Base-by-base conservation (phyloP, 2,888 invertebrate genomes). In the Clistopyga incitator region DNA sequence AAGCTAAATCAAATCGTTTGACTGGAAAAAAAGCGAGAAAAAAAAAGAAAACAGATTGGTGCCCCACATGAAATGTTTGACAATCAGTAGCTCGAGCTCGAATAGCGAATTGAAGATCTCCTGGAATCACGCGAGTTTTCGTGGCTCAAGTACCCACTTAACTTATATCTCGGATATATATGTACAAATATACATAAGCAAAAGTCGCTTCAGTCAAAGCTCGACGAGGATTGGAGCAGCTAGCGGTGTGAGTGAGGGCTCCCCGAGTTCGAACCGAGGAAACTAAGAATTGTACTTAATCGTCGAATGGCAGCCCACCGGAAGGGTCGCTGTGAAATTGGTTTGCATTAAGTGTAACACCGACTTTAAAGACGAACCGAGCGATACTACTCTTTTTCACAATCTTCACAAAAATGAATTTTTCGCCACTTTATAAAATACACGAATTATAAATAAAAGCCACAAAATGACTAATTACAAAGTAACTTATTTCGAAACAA, bases 401-500 rank as follows among this genome's bases (percentile, higher is more conserved):
- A 10, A 2, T 65, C 4, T 0, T 15, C 1, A 23, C n/a, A 8
- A 20, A 4, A n/a, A n/a, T n/a, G n/a, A n/a, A n/a, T 29, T n/a
- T 3, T 29, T 8, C 23, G 15, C 23, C 8, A 47, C 6, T 38
- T 38, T 38, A 38, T 38, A 38, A 38, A 10, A 47, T 47, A 10
- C 6, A 25, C 15, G 0, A n/a, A 47, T n/a, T 13, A 45, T 20
- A 11, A 11, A 23, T 11, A 20, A 4, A 8, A 8, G 20, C 13
- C 8, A 18, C 64, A 13, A 61, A 23, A 87, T 81, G 84, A 61
- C 78, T 47, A 64, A 50, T 25, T 87, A 82, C 82, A 82, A 78
- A n/a, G 23, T 94, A 65, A 93, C 91, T 64, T 94, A 94, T 78
- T 94, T 94, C 82, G 89, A 92, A 0, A 84, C 92, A 0, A 92